Evolutionary conservation across 2,888 invertebrate genomes (phyloP), one percentile per base, ranked within the genome.

Genomic region (Mamestra brassicae): DNA sequence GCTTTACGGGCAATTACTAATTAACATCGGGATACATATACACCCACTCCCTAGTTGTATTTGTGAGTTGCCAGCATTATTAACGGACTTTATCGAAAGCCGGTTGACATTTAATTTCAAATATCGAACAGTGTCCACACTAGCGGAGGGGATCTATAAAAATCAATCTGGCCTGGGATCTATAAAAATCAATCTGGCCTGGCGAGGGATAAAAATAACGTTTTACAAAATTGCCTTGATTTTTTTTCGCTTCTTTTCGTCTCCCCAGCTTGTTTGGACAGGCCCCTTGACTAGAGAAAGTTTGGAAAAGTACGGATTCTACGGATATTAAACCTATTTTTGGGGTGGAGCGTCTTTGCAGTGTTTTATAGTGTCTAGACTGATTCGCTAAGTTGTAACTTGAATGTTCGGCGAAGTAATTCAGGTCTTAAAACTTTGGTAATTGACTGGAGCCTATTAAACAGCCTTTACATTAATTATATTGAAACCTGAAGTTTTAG

Each of bases 361-460:
- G 73, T 83, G 81, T 84, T 88, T 88, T 88, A 88, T 86, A 70
- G 83, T 73, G 87, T 87, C 87, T 87, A 87, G 87, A 88, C 87
- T 70, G 78, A 83, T 81, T 76, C 54, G 3, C 57, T 66, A 68
- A 81, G 71, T 78, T 71, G 66, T 78, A 68, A 71, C 74, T 76
- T n/a, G 13, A 26, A 34, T 57, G n/a, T 74, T 71, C 26, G 36
- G 50, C 55, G 54, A 74, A 83, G 62, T 60, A 72, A 79, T 57
- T 63, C n/a, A 76, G 62, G 74, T 72, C 71, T 69, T 78, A 68
- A 75, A 85, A 84, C 71, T 78, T 83, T 71, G 62, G 3, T 75
- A 71, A 78, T 78, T 65, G 73, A 81, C 52, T 70, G 45, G 70
- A 54, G 50, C 34, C 64, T 71, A 71, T 84, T 84, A 77, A 67